Percentiles rank a stretch among this genome's conserved stretches.
Evolutionary conservation across 2,888 invertebrate species (phyloP).

Genomic region (Chloroclysta siterata): DNA sequence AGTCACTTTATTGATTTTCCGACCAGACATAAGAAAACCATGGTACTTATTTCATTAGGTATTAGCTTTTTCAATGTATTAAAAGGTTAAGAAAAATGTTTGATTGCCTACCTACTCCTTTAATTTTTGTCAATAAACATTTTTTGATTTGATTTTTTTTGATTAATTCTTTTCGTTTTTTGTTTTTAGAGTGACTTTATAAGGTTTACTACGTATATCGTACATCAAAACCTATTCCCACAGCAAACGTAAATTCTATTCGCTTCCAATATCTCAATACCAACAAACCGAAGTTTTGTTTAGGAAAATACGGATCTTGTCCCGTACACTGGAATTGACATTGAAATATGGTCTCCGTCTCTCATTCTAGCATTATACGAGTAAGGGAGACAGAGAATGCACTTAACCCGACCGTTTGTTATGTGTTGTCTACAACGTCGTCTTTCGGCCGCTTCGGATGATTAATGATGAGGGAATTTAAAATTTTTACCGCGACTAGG

Average conservation of each 20-base stretch:
- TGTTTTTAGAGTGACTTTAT: too few species aligned
- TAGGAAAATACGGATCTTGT: slow-evolving; percentile 64
- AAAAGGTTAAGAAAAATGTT: too few species aligned
- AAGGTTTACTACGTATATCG: background rate
- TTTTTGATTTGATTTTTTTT: too few species aligned
- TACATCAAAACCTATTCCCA: background rate
- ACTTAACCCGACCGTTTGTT: slow-evolving; percentile 65
- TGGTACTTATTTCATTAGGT: too few species aligned
- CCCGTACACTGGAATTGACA: slow-evolving; percentile 64
- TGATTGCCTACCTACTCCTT: too few species aligned
- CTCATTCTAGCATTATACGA: slow-evolving; percentile 43
- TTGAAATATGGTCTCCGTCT: slow-evolving; percentile 62
- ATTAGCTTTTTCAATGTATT: too few species aligned
- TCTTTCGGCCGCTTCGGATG: slow-evolving; percentile 63
- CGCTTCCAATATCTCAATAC: slow-evolving; percentile 41
- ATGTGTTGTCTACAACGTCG: slow-evolving; percentile 65
- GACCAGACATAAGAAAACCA: too few species aligned
- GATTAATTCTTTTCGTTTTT: too few species aligned
- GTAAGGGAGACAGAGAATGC: slow-evolving; percentile 49
- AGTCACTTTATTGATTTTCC: too few species aligned
- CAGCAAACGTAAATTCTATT: slow-evolving; percentile 31
- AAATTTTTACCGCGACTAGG: slow-evolving; percentile 54
- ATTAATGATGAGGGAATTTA: slow-evolving; percentile 68
- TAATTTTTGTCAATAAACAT: too few species aligned
- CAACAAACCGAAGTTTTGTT: slow-evolving; percentile 54